Percentiles rank a stretch among this genome's conserved stretches.
phyloP scores from a whole-genome alignment of 2,113 vertebrate species.

The Brevimyrus niger region DNA sequence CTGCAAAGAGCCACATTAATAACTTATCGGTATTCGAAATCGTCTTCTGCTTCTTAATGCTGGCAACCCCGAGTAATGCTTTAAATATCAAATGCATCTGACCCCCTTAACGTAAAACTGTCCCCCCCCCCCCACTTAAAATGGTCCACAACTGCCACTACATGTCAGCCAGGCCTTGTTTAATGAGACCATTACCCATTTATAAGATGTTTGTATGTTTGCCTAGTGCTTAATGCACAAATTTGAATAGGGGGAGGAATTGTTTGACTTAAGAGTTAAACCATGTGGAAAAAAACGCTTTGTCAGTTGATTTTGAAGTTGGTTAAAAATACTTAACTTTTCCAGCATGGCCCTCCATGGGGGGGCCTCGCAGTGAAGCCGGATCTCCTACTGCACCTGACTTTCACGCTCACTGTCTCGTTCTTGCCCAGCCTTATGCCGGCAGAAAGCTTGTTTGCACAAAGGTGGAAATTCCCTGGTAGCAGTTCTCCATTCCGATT shows the following conservation, averaged over 20 bases:
- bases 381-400: conserved; percentile 10
- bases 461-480: not conserved
- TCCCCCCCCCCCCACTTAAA: not conserved
- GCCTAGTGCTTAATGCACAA: not conserved
- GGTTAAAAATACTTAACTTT: conserved; percentile 32
- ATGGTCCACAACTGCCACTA: not conserved
- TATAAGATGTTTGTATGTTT: not conserved
- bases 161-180: not conserved
- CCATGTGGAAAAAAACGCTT: conserved; percentile 7
- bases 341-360: conserved; percentile 17
- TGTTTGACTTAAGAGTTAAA: not conserved
- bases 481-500: not conserved
- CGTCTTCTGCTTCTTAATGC: not conserved
- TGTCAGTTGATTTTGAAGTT: not conserved
- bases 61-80: not conserved
- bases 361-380: conserved; percentile 1
- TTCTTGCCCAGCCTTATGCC: not conserved
- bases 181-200: not conserved
- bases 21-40: not conserved
- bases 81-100: not conserved
- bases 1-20: not conserved
- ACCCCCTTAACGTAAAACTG: not conserved
- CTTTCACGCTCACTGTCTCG: conserved; percentile 18
- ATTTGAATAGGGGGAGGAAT: not conserved
- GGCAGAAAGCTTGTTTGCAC: not conserved